Evolutionary conservation across 2,113 vertebrate genomes (phyloP).

Genomic region (Macroglossus sobrinus): DNA sequence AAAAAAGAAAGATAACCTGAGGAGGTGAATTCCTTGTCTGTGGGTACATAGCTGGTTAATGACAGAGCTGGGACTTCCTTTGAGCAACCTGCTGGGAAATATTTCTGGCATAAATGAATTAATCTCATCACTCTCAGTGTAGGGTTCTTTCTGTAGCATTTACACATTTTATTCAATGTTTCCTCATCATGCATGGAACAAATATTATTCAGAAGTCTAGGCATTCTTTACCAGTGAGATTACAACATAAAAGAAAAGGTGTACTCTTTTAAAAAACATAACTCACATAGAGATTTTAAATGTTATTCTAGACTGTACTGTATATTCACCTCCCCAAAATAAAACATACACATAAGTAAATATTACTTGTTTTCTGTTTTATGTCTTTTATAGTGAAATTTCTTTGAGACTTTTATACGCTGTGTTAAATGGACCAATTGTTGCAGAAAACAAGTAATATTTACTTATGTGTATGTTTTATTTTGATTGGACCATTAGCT

Average conservation of each 20-base stretch:
- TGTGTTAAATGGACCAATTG: not conserved
- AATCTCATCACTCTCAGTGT: not conserved
- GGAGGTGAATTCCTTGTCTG: not conserved
- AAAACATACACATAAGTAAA: no score
- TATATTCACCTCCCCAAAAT: not conserved
- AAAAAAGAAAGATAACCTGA: no score
- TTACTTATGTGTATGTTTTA: not conserved
- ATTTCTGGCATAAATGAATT: constrained; percentile 21
- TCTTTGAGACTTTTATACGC: not conserved
- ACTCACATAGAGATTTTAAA: not conserved
- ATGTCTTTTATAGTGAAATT: not conserved
- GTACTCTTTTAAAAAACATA: not conserved
- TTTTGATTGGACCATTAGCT: not conserved
- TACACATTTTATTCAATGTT: not conserved
- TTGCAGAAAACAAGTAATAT: not conserved
- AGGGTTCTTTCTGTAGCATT: not conserved
- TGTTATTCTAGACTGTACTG: not conserved
- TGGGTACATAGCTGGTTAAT: not conserved
- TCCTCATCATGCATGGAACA: not conserved
- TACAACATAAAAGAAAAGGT: not conserved
- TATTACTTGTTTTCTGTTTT: not conserved
- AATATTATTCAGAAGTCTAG: not conserved
- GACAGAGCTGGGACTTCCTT: not conserved
- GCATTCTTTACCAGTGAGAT: not conserved
- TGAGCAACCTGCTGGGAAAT: not conserved